Conservation (phyloP, 2,113 vertebrate species). For the Porphyrio hochstetteri region DNA sequence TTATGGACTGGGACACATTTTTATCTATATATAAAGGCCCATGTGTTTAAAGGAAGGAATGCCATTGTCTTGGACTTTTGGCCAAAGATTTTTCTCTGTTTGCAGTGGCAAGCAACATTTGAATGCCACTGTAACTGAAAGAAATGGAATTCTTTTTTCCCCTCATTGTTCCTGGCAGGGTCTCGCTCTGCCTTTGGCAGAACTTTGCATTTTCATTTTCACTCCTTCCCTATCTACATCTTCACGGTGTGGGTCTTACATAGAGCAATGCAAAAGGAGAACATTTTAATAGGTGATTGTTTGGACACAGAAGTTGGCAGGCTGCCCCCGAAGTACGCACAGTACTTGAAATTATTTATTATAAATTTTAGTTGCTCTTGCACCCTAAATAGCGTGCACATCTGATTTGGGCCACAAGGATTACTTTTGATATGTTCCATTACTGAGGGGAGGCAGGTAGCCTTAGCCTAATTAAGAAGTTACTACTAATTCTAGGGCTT, state of each 20-base stretch:
- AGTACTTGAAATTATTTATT: not conserved
- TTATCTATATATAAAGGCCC: not conserved
- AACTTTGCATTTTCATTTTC: not conserved
- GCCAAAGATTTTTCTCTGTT: not conserved
- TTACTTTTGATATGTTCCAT: not conserved
- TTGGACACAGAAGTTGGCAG: not conserved
- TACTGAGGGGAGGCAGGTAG: not conserved
- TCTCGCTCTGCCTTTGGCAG: not conserved
- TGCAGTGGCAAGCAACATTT: not conserved
- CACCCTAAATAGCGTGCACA: not conserved
- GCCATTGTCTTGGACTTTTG: not conserved
- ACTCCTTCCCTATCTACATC: not conserved
- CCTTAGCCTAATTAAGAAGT: not conserved
- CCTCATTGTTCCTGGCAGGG: not conserved
- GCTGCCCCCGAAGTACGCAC: not conserved
- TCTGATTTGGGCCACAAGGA: not conserved
- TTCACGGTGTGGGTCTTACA: not conserved
- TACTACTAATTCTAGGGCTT: rapidly evolving
- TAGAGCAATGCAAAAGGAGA: not conserved
- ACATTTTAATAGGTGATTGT: not conserved
- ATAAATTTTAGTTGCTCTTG: not conserved
- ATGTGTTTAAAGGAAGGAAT: not conserved
- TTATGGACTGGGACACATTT: not conserved
- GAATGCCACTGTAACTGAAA: not conserved
- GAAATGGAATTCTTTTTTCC: not conserved